Base-by-base conservation (phyloP, 2,888 invertebrate species). In the Frankliniella intonsa region DNA sequence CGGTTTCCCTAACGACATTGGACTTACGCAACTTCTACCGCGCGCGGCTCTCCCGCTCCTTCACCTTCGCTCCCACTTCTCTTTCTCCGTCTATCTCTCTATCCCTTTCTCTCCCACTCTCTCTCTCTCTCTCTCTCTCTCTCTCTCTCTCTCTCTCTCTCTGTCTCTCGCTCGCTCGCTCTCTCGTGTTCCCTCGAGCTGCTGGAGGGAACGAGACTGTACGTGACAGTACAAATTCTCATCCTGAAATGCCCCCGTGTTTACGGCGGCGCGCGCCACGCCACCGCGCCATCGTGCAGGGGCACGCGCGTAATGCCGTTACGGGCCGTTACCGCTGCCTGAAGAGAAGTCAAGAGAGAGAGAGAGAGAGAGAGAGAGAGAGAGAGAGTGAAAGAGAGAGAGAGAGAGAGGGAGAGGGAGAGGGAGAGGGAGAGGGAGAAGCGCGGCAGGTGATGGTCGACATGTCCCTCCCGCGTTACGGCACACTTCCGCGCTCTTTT, bases 191-290 rank as follows among this genome's bases (percentile, higher is more conserved):
- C 62, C 62, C 62, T 19, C 62, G 62, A 62, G 62, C 62, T 55
- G 19, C 62, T 17, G 62, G 17, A 17, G 19, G 17, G 25, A 25
- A 25, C 25, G 12, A 10, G 69, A 9, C 69, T 10, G 69, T 10
- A 76, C 69, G 69, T 76, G 69, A 76, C 69, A 22, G 69, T 76
- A 76, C 69, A 76, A 76, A 76, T 25, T 76, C 69, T 25, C 69
- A 76, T 76, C 69, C 62, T 62, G 62, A 62, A 62, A n/a, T n/a
- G 62, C 14, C n/a, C 38, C 38, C 62, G 62, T 62, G 62, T 62
- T 62, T 62, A 62, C 62, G 14, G 62, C 62, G 11, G 19, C 62
- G 14, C 55, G 55, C 55, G 19, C 55, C n/a, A n/a, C n/a, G n/a
- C n/a, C n/a, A n/a, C n/a, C n/a, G n/a, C n/a, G n/a, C n/a, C n/a